A percentile compares a stretch with the other conserved stretches of the same genome.
These are phyloP conservation scores for Agraylea sexmaculata DNA, from an alignment of 1,140 invertebrate genomes.

Conservation along the genomic window DNA sequence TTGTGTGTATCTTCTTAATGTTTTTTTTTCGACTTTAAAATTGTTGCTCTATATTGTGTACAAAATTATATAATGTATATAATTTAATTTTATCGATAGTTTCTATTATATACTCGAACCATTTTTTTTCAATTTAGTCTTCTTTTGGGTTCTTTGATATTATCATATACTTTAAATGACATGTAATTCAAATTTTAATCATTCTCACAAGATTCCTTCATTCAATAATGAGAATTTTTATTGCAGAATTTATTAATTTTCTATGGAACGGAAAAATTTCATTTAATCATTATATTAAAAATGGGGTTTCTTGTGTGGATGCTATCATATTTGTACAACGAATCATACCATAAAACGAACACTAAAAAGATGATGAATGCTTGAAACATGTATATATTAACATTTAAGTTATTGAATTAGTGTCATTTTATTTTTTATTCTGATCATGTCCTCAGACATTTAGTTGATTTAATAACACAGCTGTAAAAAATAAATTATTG, in stretches of 20 bases:
- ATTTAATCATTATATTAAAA: background rate
- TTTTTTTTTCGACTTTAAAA: too few relatives aligned
- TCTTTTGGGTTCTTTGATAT: too few relatives aligned
- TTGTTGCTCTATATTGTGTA: too few relatives aligned
- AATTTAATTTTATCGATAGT: too few relatives aligned
- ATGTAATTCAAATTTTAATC: slow-evolving; percentile 6
- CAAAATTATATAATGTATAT: too few relatives aligned
- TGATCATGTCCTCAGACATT: slow-evolving; percentile 14
- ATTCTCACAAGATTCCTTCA: slow-evolving; percentile 2
- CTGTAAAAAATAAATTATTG: slow-evolving; percentile 22
- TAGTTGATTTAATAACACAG: slow-evolving; percentile 19
- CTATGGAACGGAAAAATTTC: background rate
- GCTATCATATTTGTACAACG: slow-evolving; percentile 1
- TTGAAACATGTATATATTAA: slow-evolving; percentile 3
- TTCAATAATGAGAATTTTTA: background rate
- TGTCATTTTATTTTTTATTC: slow-evolving; percentile 15
- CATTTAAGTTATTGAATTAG: slow-evolving; percentile 4
- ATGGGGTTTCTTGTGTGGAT: background rate
- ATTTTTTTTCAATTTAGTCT: background rate
- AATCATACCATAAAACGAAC: background rate
- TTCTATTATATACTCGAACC: slow-evolving; percentile 2
- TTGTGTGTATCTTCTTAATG: too few relatives aligned
- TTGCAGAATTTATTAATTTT: background rate
- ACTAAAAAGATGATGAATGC: background rate
- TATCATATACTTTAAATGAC: too few relatives aligned